A percentile compares a stretch with the other conserved stretches of the same genome.
Evolutionary conservation across 2,888 invertebrate genomes (phyloP).

Genomic region (Ommatoiulus sabulosus): DNA sequence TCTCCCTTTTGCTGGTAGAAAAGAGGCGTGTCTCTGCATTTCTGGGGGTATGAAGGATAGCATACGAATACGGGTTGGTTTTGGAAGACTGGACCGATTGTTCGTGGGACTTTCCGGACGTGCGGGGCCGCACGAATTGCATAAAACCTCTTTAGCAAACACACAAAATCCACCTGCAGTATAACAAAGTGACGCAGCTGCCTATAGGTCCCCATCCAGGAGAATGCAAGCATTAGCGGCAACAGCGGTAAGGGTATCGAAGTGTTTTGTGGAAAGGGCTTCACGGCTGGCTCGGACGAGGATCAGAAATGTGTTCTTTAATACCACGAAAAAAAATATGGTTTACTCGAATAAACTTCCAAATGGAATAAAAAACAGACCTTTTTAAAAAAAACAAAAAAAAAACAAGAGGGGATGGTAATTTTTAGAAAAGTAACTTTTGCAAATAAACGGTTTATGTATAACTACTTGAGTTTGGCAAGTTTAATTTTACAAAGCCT

Average conservation of each 20-base stretch:
- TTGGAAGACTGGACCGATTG: slow-evolving; percentile 29
- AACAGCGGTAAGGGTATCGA: background rate
- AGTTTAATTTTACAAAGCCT: too few species aligned
- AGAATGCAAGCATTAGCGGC: background rate
- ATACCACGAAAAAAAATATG: too few species aligned
- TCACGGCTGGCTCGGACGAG: background rate
- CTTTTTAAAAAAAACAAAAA: too few species aligned
- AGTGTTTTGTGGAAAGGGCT: background rate
- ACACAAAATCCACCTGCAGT: background rate
- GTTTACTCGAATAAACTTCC: too few species aligned
- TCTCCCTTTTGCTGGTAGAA: background rate
- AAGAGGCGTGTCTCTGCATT: background rate
- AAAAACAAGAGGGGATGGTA: too few species aligned
- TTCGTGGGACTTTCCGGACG: background rate
- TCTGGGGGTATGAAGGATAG: background rate
- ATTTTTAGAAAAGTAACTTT: too few species aligned
- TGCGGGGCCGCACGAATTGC: background rate
- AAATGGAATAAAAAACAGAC: too few species aligned
- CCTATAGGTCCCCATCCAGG: background rate
- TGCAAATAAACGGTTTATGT: too few species aligned
- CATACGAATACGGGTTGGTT: background rate
- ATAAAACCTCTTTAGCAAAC: background rate
- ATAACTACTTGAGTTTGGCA: too few species aligned
- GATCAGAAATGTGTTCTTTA: background rate
- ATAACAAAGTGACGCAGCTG: background rate